Base-by-base conservation (phyloP, 2,113 vertebrate species). In the Stegastes partitus region DNA sequence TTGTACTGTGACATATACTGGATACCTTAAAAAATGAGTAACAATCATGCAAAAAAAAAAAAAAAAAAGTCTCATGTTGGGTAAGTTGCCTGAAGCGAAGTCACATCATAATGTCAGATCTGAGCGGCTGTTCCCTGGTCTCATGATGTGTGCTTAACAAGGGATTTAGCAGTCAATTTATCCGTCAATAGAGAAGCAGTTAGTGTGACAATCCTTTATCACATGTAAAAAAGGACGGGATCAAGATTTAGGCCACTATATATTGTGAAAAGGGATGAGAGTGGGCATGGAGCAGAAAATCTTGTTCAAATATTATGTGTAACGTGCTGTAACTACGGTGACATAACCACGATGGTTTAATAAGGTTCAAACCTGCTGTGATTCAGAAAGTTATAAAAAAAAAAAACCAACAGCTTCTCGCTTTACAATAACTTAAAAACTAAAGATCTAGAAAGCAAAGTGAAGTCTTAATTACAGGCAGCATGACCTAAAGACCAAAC, bases 111-210 rank as follows among this genome's bases (percentile, higher is more conserved):
- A 26, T 54, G 72, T 62, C 66, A 74, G 54, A 81, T 70, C 15
- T 23, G 11, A 67, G 4, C 23, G 28, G 2, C 25, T 0, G 21
- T 11, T 80, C 16, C 37, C 37, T 70, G 37, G 45, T 59, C 66
- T 37, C 23, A 74, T 70, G 44, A 75, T 59, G 26, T 19, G 45
- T 73, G 61, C 61, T 45, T 76, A 79, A 77, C 69, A 47, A 59
- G 66, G 69, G 65, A 87, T 88, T 87, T 83, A 83, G 26, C 71
- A 72, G 64, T 18, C 11, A 55, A 39, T 62, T 18, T 42, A 15
- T 82, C 21, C 68, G 58, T 78, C 69, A 82, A 82, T 58, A 83
- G 42, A 71, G 37, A 59, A 44, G 37, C 49, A 34, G 50, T 73
- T 2, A 21, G 14, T 34, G 42, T 73, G 49, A 65, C 31, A 39